Evolutionary conservation across 2,113 vertebrate genomes (phyloP).

Genomic region (Ahaetulla prasina): DNA sequence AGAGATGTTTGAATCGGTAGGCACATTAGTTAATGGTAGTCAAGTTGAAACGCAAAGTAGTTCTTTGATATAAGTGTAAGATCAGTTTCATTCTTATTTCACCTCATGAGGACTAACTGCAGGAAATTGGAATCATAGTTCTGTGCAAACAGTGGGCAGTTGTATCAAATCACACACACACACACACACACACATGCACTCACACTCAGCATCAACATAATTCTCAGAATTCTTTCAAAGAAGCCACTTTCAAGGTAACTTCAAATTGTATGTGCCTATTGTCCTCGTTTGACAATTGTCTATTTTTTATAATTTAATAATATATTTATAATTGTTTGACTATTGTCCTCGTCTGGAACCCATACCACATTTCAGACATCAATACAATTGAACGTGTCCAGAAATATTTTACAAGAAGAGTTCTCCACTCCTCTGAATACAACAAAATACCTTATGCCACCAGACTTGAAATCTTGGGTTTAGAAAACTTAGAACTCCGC

Average conservation of each 20-base stretch:
- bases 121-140: neutral
- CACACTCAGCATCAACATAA: neutral
- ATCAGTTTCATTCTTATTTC: neutral
- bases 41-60: neutral
- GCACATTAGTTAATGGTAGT: neutral
- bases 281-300: neutral
- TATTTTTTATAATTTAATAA: no score
- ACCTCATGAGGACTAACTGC: neutral
- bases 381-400: no score
- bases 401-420: no score
- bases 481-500: no score
- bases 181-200: neutral
- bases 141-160: neutral
- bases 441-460: no score
- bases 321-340: no score
- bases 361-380: no score
- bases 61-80: neutral
- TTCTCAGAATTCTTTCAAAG: neutral
- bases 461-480: no score
- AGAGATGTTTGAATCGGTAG: neutral
- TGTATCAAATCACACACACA: neutral
- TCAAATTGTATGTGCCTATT: neutral
- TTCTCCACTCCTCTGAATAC: no score
- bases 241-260: neutral
- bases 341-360: no score